Conservation (phyloP, 2,888 invertebrate genomes). For the Saturnia japonica region DNA sequence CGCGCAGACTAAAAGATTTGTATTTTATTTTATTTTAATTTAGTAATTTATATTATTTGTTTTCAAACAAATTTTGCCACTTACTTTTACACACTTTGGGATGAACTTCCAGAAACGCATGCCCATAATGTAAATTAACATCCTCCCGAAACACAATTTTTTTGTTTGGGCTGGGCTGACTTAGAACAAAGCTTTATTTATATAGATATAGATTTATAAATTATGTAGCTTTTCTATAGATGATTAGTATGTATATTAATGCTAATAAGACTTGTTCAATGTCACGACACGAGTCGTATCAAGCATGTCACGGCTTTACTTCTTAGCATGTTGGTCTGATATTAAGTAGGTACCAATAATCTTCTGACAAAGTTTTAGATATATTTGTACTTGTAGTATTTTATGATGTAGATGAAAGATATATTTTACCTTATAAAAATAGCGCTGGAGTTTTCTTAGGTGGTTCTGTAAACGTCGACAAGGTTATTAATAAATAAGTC, state of each 20-base stretch:
- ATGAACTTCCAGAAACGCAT: no score
- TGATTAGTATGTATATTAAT: conserved; percentile 10
- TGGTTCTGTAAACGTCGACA: not conserved
- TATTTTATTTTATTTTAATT: no score
- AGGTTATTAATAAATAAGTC: not conserved
- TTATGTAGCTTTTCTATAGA: not conserved
- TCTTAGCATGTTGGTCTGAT: not conserved
- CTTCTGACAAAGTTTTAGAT: no score
- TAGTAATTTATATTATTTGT: no score
- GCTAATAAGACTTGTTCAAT: not conserved
- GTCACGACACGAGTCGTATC: not conserved
- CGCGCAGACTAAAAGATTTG: no score
- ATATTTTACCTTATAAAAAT: not conserved
- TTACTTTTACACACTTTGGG: no score
- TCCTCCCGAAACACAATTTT: no score
- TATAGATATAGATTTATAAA: not conserved
- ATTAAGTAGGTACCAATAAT: not conserved
- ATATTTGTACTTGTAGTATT: no score
- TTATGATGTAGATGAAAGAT: no score
- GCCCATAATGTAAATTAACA: no score
- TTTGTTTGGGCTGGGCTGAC: no score
- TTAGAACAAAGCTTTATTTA: not conserved
- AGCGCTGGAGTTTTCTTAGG: not conserved
- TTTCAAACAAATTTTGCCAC: no score
- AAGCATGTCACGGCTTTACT: conserved; percentile 1